Percentiles rank a stretch among this genome's conserved stretches.
Conservation (phyloP, 2,113 vertebrate genomes). For the Phylloscopus whistleri region DNA sequence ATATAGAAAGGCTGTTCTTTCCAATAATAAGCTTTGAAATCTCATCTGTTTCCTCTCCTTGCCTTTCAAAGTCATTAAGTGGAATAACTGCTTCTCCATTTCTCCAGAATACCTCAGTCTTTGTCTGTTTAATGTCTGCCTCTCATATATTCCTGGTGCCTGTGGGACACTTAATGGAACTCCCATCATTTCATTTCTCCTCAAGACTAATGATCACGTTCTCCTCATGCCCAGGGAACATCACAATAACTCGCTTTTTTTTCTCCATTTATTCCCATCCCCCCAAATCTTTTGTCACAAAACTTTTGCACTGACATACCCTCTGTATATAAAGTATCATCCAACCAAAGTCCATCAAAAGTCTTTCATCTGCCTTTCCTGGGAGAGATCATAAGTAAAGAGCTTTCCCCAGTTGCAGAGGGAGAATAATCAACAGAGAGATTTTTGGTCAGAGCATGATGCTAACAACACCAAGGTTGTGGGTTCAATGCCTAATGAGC, state of each 20-base stretch:
- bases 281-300: not conserved
- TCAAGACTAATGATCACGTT: not conserved
- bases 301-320: not conserved
- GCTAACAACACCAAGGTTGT: not conserved
- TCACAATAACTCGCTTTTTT: not conserved
- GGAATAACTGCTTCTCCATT: not conserved
- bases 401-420: not conserved
- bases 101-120: not conserved
- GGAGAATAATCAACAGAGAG: not conserved
- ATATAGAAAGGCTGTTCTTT: not conserved
- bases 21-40: constrained; percentile 2
- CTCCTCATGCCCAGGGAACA: not conserved
- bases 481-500: not conserved
- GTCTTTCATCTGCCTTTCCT: not conserved
- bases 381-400: not conserved
- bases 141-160: constrained; percentile 8
- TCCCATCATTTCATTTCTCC: constrained; percentile 18
- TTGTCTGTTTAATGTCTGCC: constrained; percentile 1
- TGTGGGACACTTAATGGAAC: constrained; percentile 11
- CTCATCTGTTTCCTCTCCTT: constrained; percentile 16
- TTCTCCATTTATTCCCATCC: not conserved
- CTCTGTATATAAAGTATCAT: not conserved
- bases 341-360: not conserved
- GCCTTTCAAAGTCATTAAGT: constrained; percentile 22
- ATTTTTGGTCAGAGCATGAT: not conserved